Conservation (phyloP, 2,113 vertebrate genomes). For the Azemiops feae region DNA sequence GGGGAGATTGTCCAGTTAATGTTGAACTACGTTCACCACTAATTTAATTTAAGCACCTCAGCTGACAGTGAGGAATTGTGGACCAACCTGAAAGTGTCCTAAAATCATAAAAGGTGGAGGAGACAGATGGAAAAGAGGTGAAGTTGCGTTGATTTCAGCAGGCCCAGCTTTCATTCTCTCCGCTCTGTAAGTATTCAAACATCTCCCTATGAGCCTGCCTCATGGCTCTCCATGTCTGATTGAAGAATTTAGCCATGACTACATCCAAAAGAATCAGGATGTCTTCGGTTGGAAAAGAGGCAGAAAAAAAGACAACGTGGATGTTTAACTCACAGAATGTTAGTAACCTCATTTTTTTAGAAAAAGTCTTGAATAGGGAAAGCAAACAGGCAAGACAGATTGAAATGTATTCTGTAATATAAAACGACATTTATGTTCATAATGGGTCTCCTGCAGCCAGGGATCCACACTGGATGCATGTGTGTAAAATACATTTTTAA, state of each 20-base stretch:
- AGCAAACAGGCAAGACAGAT: conserved; percentile 44
- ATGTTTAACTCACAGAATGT: conserved; percentile 38
- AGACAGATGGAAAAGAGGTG: not conserved
- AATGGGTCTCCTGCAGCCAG: conserved; percentile 55
- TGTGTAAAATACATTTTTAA: conserved; percentile 64
- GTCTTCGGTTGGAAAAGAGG: not conserved
- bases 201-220: no score
- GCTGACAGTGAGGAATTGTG: not conserved
- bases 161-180: no score
- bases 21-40: not conserved
- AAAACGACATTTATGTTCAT: conserved; percentile 54
- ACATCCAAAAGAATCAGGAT: conserved; percentile 42
- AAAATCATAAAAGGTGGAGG: not conserved
- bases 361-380: conserved; percentile 47
- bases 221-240: not conserved
- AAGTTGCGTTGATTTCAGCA: no score
- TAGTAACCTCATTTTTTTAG: not conserved
- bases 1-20: not conserved
- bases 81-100: not conserved
- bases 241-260: not conserved
- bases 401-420: conserved; percentile 54
- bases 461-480: conserved; percentile 57
- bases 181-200: no score
- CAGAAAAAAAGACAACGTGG: conserved; percentile 41
- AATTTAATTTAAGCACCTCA: not conserved